Conservation (phyloP, 2,797 vertebrate species). For the Sarcoramphus papa region DNA sequence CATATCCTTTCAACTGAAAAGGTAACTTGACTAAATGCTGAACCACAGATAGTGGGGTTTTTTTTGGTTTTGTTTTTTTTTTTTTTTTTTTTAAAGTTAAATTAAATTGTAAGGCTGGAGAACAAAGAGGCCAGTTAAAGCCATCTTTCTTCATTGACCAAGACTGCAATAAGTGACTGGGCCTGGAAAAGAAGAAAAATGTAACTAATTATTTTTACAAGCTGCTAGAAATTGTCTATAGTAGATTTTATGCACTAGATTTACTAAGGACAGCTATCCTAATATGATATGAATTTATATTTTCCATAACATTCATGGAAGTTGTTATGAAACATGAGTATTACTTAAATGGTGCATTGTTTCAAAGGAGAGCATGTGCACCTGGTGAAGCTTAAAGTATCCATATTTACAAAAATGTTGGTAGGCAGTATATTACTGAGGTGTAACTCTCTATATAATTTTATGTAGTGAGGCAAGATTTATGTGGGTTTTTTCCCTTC, state of each 20-base stretch:
- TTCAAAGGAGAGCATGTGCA: neutral
- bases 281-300: neutral
- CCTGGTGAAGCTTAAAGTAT: neutral
- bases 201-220: neutral
- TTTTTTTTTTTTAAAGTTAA: neutral
- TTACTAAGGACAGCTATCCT: neutral
- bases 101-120: neutral
- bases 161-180: neutral
- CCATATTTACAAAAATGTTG: neutral
- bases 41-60: neutral
- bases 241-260: neutral
- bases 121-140: neutral
- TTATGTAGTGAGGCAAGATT: neutral
- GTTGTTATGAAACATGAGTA: neutral
- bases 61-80: neutral
- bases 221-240: neutral
- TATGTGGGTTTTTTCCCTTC: neutral
- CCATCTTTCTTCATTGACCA: neutral
- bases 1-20: neutral
- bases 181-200: neutral
- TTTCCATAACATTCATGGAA: neutral
- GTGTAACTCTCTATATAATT: neutral
- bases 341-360: neutral
- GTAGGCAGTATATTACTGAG: neutral
- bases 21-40: neutral